phyloP scores from a whole-genome alignment of 1,140 invertebrate species.

The Pollicipes pollicipes region DNA sequence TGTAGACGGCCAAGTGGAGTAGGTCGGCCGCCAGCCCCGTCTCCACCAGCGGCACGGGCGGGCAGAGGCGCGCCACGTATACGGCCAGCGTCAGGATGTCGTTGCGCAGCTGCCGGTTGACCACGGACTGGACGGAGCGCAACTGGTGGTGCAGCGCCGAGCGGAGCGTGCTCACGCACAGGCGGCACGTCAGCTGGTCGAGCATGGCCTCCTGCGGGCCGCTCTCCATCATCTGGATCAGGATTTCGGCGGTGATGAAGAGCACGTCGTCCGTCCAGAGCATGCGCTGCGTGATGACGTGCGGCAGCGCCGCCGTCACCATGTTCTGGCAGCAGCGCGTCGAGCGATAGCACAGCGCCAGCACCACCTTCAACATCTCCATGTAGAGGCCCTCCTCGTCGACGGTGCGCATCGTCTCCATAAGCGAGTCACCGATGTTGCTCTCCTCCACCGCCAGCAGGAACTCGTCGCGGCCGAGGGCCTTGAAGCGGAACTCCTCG shows the following conservation, averaged over 20 bases:
- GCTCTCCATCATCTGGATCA: neutral
- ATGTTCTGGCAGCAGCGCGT: neutral
- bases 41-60: neutral
- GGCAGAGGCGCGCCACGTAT: neutral
- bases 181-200: neutral
- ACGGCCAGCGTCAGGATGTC: neutral
- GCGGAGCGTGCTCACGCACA: neutral
- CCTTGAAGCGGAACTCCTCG: neutral
- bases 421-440: neutral
- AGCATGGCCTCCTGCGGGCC: neutral
- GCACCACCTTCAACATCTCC: neutral
- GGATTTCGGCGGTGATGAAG: neutral
- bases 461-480: neutral
- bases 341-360: neutral
- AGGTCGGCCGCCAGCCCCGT: neutral
- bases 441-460: neutral
- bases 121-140: neutral
- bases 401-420: neutral
- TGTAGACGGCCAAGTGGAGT: neutral
- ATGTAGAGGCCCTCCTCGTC: neutral
- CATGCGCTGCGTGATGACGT: neutral
- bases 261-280: neutral
- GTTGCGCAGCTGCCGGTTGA: neutral
- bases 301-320: neutral
- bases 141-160: neutral